Conservation (phyloP, 2,797 vertebrate genomes). For the Pipistrellus pipistrellus region DNA sequence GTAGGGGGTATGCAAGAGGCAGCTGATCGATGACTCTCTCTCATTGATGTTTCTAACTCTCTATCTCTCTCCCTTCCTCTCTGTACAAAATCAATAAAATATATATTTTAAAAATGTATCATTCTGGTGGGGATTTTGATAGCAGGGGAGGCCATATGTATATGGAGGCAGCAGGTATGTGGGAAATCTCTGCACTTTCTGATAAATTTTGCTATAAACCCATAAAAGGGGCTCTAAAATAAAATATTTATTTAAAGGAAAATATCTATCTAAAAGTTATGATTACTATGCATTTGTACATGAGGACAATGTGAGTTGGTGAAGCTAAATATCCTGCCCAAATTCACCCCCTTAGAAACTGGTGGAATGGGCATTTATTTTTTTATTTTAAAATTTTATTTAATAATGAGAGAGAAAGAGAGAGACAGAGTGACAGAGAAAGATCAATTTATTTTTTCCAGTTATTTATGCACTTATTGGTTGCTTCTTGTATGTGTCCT, state of each 20-base stretch:
- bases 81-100: no score
- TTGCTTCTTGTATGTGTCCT: neutral
- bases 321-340: neutral
- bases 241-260: neutral
- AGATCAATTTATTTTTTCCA: neutral
- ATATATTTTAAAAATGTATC: neutral
- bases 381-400: neutral
- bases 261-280: neutral
- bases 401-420: neutral
- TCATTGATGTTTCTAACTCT: no score
- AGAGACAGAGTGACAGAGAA: no score
- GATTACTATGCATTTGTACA: neutral
- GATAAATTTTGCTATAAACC: neutral
- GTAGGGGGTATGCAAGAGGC: no score
- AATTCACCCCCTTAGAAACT: neutral
- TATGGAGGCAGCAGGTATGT: no score
- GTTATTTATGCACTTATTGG: neutral
- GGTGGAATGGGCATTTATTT: no score
- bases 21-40: no score
- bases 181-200: neutral
- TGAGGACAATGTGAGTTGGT: neutral
- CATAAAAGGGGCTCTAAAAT: neutral
- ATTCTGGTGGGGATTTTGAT: neutral
- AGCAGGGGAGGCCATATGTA: accelerated
- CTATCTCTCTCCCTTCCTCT: no score